These are phyloP conservation scores for Pemphredon lugubris DNA, from an alignment of 2,888 invertebrate genomes.

Conservation along the genomic window DNA sequence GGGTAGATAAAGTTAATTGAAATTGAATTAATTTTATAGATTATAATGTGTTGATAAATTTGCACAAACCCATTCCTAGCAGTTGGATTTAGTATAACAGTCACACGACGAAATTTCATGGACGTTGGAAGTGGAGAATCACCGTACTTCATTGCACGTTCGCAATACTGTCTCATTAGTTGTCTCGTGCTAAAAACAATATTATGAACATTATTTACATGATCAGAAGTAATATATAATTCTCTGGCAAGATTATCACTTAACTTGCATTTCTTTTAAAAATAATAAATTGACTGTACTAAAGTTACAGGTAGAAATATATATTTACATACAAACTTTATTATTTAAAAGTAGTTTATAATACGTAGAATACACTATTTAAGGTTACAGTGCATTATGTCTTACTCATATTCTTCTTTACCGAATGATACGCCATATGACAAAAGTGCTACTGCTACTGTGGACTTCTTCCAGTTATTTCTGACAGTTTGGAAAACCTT, in stretches of 20 bases:
- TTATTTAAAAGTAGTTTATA: slow-evolving; percentile 1
- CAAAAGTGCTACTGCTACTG: slow-evolving; percentile 86
- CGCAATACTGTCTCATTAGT: slow-evolving; percentile 90
- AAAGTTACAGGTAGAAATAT: no score
- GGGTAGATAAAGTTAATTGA: background rate
- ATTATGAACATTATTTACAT: background rate
- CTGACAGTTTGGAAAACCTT: slow-evolving; percentile 86
- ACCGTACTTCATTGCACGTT: slow-evolving; percentile 89
- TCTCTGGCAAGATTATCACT: background rate
- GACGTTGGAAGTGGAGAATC: slow-evolving; percentile 84
- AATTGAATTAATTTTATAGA: background rate
- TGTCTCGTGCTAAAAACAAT: slow-evolving; percentile 85
- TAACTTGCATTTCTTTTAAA: no score
- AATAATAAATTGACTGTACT: no score
- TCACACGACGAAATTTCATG: slow-evolving; percentile 87
- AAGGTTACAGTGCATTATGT: slow-evolving; percentile 41
- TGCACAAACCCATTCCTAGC: slow-evolving; percentile 88
- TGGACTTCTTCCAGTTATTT: slow-evolving; percentile 95
- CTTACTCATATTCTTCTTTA: slow-evolving; percentile 89
- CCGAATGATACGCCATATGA: slow-evolving; percentile 88
- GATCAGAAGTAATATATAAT: background rate
- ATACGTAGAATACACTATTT: no score
- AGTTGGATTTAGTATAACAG: slow-evolving; percentile 95
- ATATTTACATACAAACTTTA: no score
- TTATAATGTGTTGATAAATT: background rate